phyloP scores from a whole-genome alignment of 2,888 invertebrate species.

The Stenoptilia bipunctidactyla region DNA sequence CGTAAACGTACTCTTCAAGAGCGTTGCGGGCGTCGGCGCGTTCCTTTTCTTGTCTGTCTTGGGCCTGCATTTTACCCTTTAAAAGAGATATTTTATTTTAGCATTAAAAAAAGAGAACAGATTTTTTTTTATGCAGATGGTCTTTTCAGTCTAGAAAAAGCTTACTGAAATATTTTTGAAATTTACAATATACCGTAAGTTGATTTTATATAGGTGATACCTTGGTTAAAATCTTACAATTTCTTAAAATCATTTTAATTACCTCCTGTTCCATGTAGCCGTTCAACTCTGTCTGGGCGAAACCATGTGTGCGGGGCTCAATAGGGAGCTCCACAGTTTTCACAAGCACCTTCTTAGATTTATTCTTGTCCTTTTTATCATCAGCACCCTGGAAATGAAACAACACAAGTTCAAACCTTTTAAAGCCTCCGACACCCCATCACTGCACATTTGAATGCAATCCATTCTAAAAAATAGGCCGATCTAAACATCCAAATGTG shows the following conservation, averaged over 20 bases:
- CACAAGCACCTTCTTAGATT: constrained; percentile 79
- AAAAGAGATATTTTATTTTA: constrained; percentile 4
- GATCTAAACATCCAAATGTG: constrained; percentile 35
- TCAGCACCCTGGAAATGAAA: constrained; percentile 62
- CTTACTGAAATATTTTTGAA: too few relatives aligned
- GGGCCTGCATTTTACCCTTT: constrained; percentile 83
- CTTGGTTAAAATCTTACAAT: too few relatives aligned
- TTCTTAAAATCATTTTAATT: too few relatives aligned
- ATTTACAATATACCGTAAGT: too few relatives aligned
- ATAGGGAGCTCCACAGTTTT: constrained; percentile 90
- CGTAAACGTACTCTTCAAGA: constrained; percentile 98
- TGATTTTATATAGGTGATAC: too few relatives aligned
- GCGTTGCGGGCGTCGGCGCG: constrained; percentile 96
- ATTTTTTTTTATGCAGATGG: background rate
- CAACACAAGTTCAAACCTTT: constrained; percentile 35
- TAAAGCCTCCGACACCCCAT: constrained; percentile 35
- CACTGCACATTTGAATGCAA: constrained; percentile 25
- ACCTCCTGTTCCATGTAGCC: constrained; percentile 85
- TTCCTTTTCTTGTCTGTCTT: constrained; percentile 94
- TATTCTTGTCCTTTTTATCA: constrained; percentile 76
- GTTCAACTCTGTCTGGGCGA: constrained; percentile 79
- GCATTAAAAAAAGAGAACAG: background rate
- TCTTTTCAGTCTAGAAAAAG: background rate
- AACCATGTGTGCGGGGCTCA: constrained; percentile 80
- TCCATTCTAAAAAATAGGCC: background rate